Evolutionary conservation across 2,113 vertebrate species (phyloP), one percentile per base, ranked within the genome.

Genomic region (Eurypyga helias): DNA sequence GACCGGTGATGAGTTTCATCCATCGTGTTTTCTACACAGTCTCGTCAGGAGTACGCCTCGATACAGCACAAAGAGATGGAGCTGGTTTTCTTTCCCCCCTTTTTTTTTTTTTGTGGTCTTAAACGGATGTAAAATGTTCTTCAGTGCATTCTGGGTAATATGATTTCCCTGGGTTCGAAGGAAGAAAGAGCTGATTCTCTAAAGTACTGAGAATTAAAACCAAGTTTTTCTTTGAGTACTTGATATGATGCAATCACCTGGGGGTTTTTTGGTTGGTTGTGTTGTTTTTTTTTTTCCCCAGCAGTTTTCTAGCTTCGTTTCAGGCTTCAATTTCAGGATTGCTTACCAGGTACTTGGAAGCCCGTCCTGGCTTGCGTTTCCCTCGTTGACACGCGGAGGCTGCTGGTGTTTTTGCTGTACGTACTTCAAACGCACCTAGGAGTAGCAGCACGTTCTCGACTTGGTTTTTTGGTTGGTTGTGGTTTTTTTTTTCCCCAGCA

Each of bases 401-500:
- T 97, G 95, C 96, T 97, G 79, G 91, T 96, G 94, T 98, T 96
- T 75, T 96, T 97, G 91, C 86, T 98, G 98, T 98, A 98, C 97
- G 98, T 98, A 98, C 94, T 98, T 98, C 96, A 98, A 49, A 97
- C 97, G 95, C 97, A 94, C 93, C 96, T 98, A 98, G 97, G 97
- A 96, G 86, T 98, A 98, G 97, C 97, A 96, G 83, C 93, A 97
- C 98, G 98, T 97, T 97, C 95, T 94, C 96, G 97, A 66, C 96
- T 97, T 97, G n/a, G n/a, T n/a, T n/a, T n/a, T n/a, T n/a, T n/a
- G n/a, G n/a, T n/a, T n/a, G n/a, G n/a, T n/a, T n/a, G n/a, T n/a
- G n/a, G n/a, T n/a, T n/a, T n/a, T n/a, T n/a, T n/a, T n/a, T n/a
- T n/a, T n/a, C n/a, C n/a, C n/a, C 91, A 96, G 90, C 89, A 6